A percentile compares a stretch with the other conserved stretches of the same genome.
phyloP scores from a whole-genome alignment of 2,113 vertebrate species.

The Phasianus colchicus region DNA sequence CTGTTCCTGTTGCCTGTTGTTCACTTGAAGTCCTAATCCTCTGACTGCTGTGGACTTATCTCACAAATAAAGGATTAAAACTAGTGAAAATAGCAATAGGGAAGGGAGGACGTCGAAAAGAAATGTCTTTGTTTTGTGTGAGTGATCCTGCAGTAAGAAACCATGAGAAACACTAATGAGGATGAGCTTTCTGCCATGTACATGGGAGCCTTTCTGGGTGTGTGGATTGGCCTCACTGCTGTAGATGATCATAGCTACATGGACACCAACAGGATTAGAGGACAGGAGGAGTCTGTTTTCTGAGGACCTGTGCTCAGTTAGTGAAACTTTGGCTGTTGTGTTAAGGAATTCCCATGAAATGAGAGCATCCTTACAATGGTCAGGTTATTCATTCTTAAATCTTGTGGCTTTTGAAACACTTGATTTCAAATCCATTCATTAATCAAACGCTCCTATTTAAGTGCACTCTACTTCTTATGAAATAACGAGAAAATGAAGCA shows the following conservation, averaged over 20 bases:
- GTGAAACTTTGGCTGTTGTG: not conserved
- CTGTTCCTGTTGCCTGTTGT: not conserved
- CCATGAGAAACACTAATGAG: not conserved
- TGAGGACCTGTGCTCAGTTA: not conserved
- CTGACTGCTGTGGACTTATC: fast-evolving
- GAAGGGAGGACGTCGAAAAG: not conserved
- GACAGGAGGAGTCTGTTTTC: not conserved
- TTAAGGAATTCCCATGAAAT: not conserved
- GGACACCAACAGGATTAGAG: not conserved
- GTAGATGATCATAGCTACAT: fast-evolving
- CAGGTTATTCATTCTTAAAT: not conserved
- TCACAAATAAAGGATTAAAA: not conserved
- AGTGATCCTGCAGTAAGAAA: not conserved
- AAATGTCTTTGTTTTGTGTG: not conserved
- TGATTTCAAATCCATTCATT: not conserved
- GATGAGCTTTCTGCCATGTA: not conserved
- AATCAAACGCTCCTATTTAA: not conserved
- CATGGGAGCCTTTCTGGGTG: not conserved
- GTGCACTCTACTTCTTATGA: not conserved
- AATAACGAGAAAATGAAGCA: not conserved
- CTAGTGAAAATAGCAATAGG: not conserved
- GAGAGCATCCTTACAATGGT: not conserved
- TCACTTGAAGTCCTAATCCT: not conserved
- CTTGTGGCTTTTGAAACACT: not conserved
- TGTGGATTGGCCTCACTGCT: not conserved